Base-by-base conservation (phyloP, 2,113 vertebrate species). In the Gallinago paraguaiae region DNA sequence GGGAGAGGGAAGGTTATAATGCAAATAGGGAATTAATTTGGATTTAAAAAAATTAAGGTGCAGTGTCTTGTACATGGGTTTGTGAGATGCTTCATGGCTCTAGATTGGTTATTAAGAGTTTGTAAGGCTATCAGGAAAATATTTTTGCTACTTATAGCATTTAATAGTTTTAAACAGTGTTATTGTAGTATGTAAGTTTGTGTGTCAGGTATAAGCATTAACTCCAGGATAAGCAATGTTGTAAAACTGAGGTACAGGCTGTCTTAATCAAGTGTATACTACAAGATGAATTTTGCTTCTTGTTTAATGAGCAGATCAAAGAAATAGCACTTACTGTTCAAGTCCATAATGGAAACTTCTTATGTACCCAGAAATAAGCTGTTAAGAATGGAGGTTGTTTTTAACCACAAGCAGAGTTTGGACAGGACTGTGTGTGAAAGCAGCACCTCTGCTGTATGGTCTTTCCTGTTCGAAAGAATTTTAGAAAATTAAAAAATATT, bases 151-250 rank as follows among this genome's bases (percentile, higher is more conserved):
- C 33, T 63, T 75, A 2, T 24, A 46, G 27, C 8, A n/a, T 70
- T 82, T 56, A 35, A 13, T 75, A 43, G 16, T 63, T 85, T 63
- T 78, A 33, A 77, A 35, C 20, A 61, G 18, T 2, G 1, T 65
- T 61, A 30, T 13, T 0, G 0, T 33, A 12, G 27, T 54, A 24
- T 2, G 0, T 37, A 51, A 51, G 10, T 37, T 75, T 43, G 25
- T 41, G 17, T 33, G 14, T 30, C 54, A n/a, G 88, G 23, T 63
- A 13, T 16, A 80, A 17, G 22, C 7, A 1, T 7, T 7, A 72
- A 74, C 24, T 86, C 8, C 15, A 33, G 50, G 31, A 88, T 51
- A n/a, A 31, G 2, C 46, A 31, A 17, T 61, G 18, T 45, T 19
- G 3, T 80, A 41, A 53, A 92, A 82, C 23, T 72, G 41, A 74